phyloP scores from a whole-genome alignment of 2,113 vertebrate species.

The Machaerirhynchus nigripectus region DNA sequence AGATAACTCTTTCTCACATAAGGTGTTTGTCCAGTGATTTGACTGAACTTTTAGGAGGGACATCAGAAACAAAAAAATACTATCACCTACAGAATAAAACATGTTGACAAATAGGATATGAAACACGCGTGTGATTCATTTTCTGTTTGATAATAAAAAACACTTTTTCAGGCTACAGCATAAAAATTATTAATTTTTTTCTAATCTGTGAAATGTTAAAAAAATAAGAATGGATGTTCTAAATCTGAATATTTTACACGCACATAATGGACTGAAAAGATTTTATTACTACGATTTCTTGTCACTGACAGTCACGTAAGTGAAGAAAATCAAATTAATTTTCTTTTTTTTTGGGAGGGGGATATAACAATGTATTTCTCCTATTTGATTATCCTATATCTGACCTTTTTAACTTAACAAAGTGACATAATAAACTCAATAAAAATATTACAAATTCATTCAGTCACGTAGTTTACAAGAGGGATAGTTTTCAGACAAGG shows the following conservation, averaged over 20 bases:
- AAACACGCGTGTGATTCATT: neutral
- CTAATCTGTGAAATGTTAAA: neutral
- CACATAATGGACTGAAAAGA: neutral
- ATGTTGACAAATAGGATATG: neutral
- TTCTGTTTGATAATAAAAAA: neutral
- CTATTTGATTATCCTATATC: neutral
- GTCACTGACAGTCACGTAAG: neutral
- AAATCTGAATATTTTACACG: neutral
- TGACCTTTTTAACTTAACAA: neutral
- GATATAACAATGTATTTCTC: neutral
- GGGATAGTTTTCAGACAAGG: neutral
- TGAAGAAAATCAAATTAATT: neutral
- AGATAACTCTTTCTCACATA: neutral
- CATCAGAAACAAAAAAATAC: neutral
- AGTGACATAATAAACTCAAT: neutral
- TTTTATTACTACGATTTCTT: neutral
- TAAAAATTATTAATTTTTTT: neutral
- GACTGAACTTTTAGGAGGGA: neutral
- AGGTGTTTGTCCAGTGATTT: neutral
- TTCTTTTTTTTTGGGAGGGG: accelerated
- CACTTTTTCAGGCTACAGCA: neutral
- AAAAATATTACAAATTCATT: neutral
- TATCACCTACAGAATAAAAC: neutral
- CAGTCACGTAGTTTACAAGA: neutral
- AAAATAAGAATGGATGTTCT: neutral